Percentiles rank a stretch among this genome's conserved stretches.
phyloP scores from a whole-genome alignment of 2,113 vertebrate species.

The Galeopterus variegatus region DNA sequence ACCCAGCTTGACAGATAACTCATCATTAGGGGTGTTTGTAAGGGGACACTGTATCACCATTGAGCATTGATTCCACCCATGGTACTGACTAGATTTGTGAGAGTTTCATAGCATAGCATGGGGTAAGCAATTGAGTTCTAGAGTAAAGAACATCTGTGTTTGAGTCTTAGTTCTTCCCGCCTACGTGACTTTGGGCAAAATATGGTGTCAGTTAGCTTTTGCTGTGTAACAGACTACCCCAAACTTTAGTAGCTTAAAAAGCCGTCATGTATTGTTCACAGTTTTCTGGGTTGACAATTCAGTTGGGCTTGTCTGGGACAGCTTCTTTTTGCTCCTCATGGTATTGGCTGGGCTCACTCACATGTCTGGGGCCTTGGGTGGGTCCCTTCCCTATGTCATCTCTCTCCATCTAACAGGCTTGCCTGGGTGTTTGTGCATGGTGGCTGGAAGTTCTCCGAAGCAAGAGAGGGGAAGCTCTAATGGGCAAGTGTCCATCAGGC shows the following conservation, averaged over 20 bases:
- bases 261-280: background rate
- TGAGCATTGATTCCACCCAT: background rate
- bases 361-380: background rate
- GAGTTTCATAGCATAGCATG: background rate
- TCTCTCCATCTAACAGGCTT: background rate
- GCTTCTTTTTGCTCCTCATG: background rate
- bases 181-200: background rate
- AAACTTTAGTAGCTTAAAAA: background rate
- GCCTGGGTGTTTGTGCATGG: background rate
- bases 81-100: background rate
- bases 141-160: background rate
- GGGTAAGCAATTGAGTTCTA: background rate
- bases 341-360: background rate
- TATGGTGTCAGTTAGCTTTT: background rate
- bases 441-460: background rate
- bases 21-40: slow-evolving; percentile 33
- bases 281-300: background rate
- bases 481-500: background rate
- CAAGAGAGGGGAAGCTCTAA: background rate
- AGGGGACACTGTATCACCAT: background rate
- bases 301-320: background rate
- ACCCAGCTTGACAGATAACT: slow-evolving; percentile 75
- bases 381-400: background rate
- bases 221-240: background rate
- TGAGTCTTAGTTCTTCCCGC: background rate